phyloP scores from a whole-genome alignment of 2,113 vertebrate genomes.

The human (Homo sapiens) region DNA sequence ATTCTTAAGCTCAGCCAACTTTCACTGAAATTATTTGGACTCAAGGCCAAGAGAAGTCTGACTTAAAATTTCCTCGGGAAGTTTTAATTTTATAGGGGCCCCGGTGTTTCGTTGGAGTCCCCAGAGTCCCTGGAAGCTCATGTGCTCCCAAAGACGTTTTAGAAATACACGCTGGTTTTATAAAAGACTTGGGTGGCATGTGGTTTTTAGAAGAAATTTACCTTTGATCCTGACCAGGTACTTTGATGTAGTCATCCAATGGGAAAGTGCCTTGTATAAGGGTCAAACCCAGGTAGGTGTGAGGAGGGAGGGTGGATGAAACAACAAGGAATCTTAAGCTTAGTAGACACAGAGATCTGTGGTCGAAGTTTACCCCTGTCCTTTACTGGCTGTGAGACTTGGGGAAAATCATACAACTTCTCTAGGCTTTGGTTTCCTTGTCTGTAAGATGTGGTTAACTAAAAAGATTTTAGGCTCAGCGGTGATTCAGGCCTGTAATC shows the following conservation, averaged over 20 bases:
- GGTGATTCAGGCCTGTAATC: background rate
- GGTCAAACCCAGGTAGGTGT: background rate
- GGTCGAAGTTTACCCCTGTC: background rate
- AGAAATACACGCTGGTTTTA: background rate
- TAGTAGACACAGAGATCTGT: background rate
- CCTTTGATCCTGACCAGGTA: background rate
- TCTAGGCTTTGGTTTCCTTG: background rate
- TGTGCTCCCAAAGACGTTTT: background rate
- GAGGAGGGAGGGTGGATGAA: background rate
- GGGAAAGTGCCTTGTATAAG: background rate
- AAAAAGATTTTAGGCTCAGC: background rate
- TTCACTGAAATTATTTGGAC: slow-evolving; percentile 35
- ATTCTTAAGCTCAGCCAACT: background rate
- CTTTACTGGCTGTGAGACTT: background rate
- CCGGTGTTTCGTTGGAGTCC: background rate
- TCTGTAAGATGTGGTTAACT: background rate
- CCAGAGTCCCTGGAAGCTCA: background rate
- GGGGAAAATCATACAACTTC: background rate
- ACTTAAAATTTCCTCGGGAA: slow-evolving; percentile 7
- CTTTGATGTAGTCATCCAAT: background rate
- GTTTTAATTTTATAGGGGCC: slow-evolving; percentile 4
- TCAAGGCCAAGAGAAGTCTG: slow-evolving; percentile 28
- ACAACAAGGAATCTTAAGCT: background rate
- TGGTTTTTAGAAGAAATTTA: slow-evolving; percentile 33
- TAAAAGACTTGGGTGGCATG: background rate